These are phyloP conservation scores for Morpho deidamia DNA, from an alignment of 2,888 invertebrate species.

Conservation along the genomic window DNA sequence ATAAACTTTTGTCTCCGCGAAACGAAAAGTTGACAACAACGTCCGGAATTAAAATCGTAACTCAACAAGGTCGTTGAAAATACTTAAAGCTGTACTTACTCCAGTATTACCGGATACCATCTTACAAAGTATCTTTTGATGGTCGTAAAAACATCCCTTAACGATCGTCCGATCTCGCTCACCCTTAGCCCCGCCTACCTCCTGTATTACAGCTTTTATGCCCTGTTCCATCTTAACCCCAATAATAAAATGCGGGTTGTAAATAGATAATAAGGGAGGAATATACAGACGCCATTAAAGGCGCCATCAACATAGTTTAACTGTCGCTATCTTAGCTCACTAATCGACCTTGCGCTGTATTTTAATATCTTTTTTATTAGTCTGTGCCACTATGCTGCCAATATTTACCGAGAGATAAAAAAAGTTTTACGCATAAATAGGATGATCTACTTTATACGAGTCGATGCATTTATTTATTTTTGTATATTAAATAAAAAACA, in stretches of 20 bases:
- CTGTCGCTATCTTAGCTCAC: slow-evolving; percentile 50
- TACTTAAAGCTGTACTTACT: slow-evolving; percentile 49
- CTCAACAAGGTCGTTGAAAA: slow-evolving; percentile 26
- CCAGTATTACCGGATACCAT: slow-evolving; percentile 67
- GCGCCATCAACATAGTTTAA: slow-evolving; percentile 60
- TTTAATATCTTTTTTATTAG: slow-evolving; percentile 56
- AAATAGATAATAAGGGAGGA: slow-evolving; percentile 76
- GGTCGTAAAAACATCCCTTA: slow-evolving; percentile 76
- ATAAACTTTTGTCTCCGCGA: slow-evolving; percentile 11
- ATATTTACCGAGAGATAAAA: slow-evolving; percentile 14
- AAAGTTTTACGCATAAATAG: too few species aligned
- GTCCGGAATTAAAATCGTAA: slow-evolving; percentile 28
- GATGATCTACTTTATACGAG: too few species aligned
- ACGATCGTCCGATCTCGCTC: slow-evolving; percentile 64
- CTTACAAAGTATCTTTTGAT: slow-evolving; percentile 75
- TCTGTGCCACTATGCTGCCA: slow-evolving; percentile 25
- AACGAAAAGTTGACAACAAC: slow-evolving; percentile 20
- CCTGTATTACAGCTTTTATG: slow-evolving; percentile 53
- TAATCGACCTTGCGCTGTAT: slow-evolving; percentile 57
- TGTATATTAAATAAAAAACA: too few species aligned
- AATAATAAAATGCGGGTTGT: slow-evolving; percentile 77
- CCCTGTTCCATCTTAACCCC: slow-evolving; percentile 69
- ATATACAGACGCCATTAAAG: slow-evolving; percentile 68
- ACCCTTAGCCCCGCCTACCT: slow-evolving; percentile 53
- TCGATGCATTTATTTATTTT: too few species aligned